These are phyloP conservation scores for Meda fulgida DNA, from an alignment of 2,797 vertebrate species.

Conservation along the genomic window DNA sequence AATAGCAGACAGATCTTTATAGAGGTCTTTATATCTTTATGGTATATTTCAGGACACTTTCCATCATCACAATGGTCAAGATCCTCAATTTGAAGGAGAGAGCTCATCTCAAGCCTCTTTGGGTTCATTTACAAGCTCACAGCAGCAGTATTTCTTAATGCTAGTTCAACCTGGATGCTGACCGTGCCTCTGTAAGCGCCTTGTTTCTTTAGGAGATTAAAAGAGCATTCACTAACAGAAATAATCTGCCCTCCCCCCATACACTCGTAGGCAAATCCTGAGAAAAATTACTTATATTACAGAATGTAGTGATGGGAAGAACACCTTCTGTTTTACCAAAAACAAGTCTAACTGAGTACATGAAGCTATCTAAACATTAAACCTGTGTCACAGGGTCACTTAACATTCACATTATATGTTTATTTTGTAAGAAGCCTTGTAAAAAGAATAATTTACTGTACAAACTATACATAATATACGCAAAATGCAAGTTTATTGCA, in stretches of 20 bases:
- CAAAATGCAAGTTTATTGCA: not conserved
- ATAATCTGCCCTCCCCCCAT: slow-evolving; percentile 3
- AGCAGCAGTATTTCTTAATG: slow-evolving; percentile 14
- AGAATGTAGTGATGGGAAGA: not conserved
- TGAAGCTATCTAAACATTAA: too few species aligned
- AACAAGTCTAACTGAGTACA: not conserved
- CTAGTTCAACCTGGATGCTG: slow-evolving; percentile 28
- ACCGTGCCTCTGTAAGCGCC: not conserved
- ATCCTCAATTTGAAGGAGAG: not conserved
- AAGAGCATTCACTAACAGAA: slow-evolving; percentile 18
- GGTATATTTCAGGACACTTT: not conserved
- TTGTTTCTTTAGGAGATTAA: slow-evolving; percentile 28
- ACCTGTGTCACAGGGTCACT: too few species aligned
- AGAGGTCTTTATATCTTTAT: not conserved
- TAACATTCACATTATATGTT: not conserved
- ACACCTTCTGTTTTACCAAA: not conserved
- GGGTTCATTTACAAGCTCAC: slow-evolving; percentile 17
- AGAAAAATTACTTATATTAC: slow-evolving; percentile 1
- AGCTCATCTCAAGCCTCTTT: not conserved
- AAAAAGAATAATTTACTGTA: not conserved
- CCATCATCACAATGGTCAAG: not conserved
- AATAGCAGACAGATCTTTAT: slow-evolving; percentile 5
- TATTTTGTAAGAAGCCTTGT: not conserved
- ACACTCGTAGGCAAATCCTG: slow-evolving; percentile 38
- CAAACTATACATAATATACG: too few species aligned